Evolutionary conservation across 2,797 vertebrate species (phyloP).

Genomic region (Serranus cabrilla): DNA sequence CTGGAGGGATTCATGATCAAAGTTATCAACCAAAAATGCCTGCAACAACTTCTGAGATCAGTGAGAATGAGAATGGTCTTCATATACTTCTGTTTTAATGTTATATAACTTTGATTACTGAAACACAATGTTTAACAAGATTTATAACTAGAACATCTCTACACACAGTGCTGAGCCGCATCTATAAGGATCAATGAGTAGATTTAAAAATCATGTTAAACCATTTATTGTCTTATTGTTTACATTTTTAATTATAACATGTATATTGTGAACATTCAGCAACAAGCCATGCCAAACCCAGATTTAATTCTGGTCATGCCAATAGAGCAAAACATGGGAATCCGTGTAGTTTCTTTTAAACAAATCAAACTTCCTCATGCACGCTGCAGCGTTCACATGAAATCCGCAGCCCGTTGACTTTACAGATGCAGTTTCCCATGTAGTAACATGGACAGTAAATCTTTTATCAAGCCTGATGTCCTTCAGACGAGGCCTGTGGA

Average conservation of each 20-base stretch:
- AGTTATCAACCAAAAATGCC: too few species aligned
- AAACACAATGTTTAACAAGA: too few species aligned
- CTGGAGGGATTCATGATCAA: too few species aligned
- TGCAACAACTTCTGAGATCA: too few species aligned
- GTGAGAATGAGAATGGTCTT: too few species aligned
- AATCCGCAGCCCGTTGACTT: slow-evolving; percentile 22
- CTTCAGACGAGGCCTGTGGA: slow-evolving; percentile 62
- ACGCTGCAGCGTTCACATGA: background rate
- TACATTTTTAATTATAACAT: background rate
- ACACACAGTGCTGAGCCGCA: too few species aligned
- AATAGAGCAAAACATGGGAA: background rate
- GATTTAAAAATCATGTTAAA: too few species aligned
- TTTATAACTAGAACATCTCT: too few species aligned
- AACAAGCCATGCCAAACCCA: background rate
- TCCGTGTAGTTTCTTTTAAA: background rate
- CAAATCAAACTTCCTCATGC: background rate
- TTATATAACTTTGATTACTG: too few species aligned
- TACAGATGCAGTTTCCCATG: slow-evolving; percentile 54
- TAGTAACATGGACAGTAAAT: slow-evolving; percentile 44
- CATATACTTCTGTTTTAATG: too few species aligned
- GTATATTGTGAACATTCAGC: background rate
- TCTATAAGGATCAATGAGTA: too few species aligned
- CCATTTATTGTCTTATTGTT: background rate
- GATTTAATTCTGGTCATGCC: background rate
- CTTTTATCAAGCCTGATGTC: slow-evolving; percentile 68